Percentiles rank a stretch among this genome's conserved stretches.
These are phyloP conservation scores for Benitochromis conjunctus DNA, from an alignment of 2,113 vertebrate species.

Conservation along the genomic window DNA sequence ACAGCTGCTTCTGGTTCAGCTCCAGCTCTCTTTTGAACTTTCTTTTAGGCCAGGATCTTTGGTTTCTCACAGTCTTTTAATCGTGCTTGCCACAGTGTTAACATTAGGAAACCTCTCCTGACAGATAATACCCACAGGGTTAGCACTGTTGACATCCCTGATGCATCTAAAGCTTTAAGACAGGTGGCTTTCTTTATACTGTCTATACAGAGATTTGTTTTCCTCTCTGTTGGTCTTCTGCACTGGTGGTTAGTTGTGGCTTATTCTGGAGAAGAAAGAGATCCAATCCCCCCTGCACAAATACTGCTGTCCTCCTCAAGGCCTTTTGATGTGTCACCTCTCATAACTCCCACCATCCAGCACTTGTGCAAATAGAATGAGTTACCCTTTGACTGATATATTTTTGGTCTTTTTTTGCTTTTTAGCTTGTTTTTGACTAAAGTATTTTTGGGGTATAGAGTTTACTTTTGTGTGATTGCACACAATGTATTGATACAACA, in stretches of 20 bases:
- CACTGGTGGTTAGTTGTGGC: not conserved
- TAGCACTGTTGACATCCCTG: not conserved
- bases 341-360: not conserved
- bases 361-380: not conserved
- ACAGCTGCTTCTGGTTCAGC: not conserved
- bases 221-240: not conserved
- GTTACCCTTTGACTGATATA: not conserved
- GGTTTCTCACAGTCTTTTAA: not conserved
- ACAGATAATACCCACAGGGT: not conserved
- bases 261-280: not conserved
- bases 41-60: not conserved
- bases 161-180: not conserved
- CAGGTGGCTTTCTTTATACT: not conserved
- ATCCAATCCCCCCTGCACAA: not conserved
- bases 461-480: not conserved
- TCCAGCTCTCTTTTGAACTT: not conserved
- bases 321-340: not conserved
- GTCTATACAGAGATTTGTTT: not conserved
- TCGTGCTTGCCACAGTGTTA: not conserved
- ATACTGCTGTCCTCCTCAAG: not conserved
- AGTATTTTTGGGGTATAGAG: not conserved
- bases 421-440: not conserved
- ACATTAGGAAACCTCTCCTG: not conserved
- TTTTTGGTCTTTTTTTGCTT: fast-evolving
- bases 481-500: not conserved